These are phyloP conservation scores for Sebastes dallii DNA, from an alignment of 2,797 vertebrate species.

Conservation along the genomic window DNA sequence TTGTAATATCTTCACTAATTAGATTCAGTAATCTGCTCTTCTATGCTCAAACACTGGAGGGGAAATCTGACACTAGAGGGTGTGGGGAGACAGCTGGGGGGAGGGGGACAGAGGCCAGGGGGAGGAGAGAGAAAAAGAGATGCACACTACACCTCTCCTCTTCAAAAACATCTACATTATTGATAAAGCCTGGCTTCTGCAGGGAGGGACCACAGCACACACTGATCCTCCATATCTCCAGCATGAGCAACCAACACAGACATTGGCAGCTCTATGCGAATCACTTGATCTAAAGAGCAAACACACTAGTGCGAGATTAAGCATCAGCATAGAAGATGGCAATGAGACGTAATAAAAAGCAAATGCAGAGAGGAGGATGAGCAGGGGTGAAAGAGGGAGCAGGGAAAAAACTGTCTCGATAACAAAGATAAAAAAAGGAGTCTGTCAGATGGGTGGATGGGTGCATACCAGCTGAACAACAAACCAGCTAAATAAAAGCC, in stretches of 20 bases:
- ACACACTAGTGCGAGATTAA: slow-evolving; percentile 8
- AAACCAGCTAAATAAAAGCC: slow-evolving; percentile 55
- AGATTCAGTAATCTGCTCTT: slow-evolving; percentile 80
- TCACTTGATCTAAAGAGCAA: slow-evolving; percentile 15
- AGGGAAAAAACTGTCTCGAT: slow-evolving; percentile 2
- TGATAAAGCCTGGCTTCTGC: slow-evolving; percentile 74
- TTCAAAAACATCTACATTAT: slow-evolving; percentile 85
- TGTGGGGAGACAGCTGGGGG: slow-evolving; percentile 59
- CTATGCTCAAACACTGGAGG: slow-evolving; percentile 67
- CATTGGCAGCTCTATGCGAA: background rate
- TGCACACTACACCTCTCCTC: slow-evolving; percentile 70
- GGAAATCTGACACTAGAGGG: slow-evolving; percentile 78
- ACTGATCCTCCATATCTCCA: slow-evolving; percentile 39
- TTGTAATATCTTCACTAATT: slow-evolving; percentile 82
- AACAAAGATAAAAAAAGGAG: slow-evolving; percentile 24
- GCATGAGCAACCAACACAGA: slow-evolving; percentile 24
- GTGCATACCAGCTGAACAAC: slow-evolving; percentile 34
- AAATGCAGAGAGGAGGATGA: slow-evolving; percentile 2
- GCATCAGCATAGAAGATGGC: background rate
- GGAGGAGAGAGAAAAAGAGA: slow-evolving; percentile 58
- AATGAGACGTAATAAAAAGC: slow-evolving; percentile 7
- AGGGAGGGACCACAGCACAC: slow-evolving; percentile 54
- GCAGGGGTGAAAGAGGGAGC: background rate
- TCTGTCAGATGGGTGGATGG: slow-evolving; percentile 26
- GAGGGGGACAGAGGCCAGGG: slow-evolving; percentile 16